Percentiles rank a stretch among this genome's conserved stretches.
Evolutionary conservation across 2,888 invertebrate species (phyloP).

Genomic region (Drosophila pullipes): DNA sequence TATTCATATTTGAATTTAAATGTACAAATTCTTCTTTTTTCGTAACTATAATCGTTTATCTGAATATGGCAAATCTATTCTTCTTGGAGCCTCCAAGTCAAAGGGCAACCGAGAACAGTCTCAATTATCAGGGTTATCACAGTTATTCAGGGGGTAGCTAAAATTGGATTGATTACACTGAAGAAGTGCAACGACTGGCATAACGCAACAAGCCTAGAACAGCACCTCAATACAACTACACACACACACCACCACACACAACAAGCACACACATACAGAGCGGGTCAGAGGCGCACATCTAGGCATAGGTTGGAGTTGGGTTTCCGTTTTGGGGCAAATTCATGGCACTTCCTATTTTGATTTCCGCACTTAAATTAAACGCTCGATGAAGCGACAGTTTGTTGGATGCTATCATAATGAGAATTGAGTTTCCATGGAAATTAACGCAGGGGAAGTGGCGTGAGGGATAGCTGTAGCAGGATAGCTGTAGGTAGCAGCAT

Average conservation of each 20-base stretch:
- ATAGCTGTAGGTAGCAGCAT: background rate
- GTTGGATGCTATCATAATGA: slow-evolving; percentile 73
- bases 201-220: slow-evolving; percentile 3
- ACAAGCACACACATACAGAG: background rate
- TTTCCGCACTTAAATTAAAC: slow-evolving; percentile 79
- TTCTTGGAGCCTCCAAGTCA: background rate
- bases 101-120: background rate
- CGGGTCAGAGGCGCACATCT: background rate
- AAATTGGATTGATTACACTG: slow-evolving; percentile 33
- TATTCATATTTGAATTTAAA: background rate
- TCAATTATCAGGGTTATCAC: background rate
- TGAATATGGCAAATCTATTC: too few relatives aligned
- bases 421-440: slow-evolving; percentile 66
- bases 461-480: background rate
- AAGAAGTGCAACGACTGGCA: background rate
- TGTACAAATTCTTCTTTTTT: too few relatives aligned
- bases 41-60: too few relatives aligned
- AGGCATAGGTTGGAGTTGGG: slow-evolving; percentile 20
- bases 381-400: slow-evolving; percentile 48
- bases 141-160: slow-evolving; percentile 25
- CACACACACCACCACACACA: slow-evolving; percentile 19
- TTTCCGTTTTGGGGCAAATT: slow-evolving; percentile 65
- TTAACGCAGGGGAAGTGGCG: slow-evolving; percentile 11
- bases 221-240: slow-evolving; percentile 6
- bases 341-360: slow-evolving; percentile 79